These are phyloP conservation scores for Cheirogaleus medius DNA, from an alignment of 2,113 vertebrate genomes.

Conservation along the genomic window DNA sequence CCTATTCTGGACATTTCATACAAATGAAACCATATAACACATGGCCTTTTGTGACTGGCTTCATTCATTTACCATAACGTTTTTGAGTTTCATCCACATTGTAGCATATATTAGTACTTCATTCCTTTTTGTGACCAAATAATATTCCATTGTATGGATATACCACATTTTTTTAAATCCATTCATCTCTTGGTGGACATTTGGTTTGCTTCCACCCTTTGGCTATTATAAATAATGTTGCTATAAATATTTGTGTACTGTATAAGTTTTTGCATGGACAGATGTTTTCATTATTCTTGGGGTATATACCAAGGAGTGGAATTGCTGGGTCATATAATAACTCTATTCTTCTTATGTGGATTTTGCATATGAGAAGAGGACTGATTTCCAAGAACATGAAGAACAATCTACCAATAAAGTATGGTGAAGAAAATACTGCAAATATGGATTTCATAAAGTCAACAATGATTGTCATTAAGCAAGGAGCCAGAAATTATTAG, in stretches of 20 bases:
- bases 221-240: background rate
- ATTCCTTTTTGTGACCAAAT: background rate
- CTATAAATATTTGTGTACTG: background rate
- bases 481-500: background rate
- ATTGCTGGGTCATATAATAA: background rate
- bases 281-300: background rate
- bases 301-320: background rate
- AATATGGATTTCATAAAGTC: background rate
- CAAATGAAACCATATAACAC: background rate
- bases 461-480: background rate
- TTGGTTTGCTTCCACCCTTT: background rate
- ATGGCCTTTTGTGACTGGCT: background rate
- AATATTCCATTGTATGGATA: background rate
- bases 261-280: background rate
- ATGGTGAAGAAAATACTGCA: background rate
- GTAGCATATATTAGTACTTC: background rate
- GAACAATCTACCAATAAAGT: background rate
- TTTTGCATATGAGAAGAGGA: slow-evolving; percentile 12
- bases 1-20: background rate
- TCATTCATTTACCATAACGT: background rate
- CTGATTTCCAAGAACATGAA: background rate
- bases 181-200: background rate
- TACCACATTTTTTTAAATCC: background rate
- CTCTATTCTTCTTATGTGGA: background rate
- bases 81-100: background rate